These are phyloP conservation scores for Lucinisca nassula DNA, from an alignment of 2,888 invertebrate species.

Conservation along the genomic window DNA sequence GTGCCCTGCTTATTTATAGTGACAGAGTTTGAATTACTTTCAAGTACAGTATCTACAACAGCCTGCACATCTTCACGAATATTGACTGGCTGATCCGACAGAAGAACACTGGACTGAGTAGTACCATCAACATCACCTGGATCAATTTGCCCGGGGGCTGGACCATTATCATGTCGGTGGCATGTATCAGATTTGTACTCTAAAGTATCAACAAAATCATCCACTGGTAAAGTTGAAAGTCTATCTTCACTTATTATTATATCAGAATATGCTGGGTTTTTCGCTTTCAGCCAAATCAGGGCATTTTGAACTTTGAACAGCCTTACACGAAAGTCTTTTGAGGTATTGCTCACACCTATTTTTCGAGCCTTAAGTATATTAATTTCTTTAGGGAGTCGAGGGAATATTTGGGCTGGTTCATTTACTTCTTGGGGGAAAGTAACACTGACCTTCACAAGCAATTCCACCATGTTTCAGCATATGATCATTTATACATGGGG, in stretches of 20 bases:
- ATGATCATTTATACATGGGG: constrained; percentile 35
- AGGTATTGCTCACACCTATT: constrained; percentile 40
- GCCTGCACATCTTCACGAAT: constrained; percentile 2
- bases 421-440: constrained; percentile 62
- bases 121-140: constrained; percentile 28
- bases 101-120: constrained; percentile 28
- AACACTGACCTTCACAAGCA: constrained; percentile 57
- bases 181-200: too few relatives aligned
- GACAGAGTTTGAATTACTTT: too few relatives aligned
- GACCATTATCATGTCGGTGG: constrained; percentile 30
- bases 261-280: constrained; percentile 51
- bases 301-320: constrained; percentile 47
- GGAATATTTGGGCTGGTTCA: constrained; percentile 50
- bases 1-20: too few relatives aligned
- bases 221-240: constrained; percentile 37
- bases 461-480: constrained; percentile 61
- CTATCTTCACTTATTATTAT: constrained; percentile 49
- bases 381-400: constrained; percentile 45
- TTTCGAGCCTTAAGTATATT: constrained; percentile 43
- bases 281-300: constrained; percentile 47
- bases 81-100: constrained; percentile 17
- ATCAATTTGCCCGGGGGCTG: constrained; percentile 41
- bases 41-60: background rate
- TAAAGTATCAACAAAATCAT: constrained; percentile 12
- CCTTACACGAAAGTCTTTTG: constrained; percentile 57